Conservation (phyloP, 2,888 invertebrate genomes). For the Girardia tigrina region DNA sequence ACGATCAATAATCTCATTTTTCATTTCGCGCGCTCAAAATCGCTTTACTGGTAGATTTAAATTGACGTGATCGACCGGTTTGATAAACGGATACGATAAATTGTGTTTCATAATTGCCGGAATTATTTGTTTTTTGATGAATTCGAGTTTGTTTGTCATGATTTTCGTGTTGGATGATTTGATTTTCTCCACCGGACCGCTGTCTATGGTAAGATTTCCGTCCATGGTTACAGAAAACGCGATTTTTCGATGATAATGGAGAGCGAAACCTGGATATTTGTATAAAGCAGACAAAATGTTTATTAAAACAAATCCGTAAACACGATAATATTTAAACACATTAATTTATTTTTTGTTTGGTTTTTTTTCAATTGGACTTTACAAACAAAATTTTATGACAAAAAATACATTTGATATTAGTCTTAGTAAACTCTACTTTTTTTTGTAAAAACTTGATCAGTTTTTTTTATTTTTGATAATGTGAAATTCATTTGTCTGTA, state of each 20-base stretch:
- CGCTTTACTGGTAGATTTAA: neutral
- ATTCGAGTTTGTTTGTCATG: slow-evolving; percentile 25
- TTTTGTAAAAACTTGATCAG: too few species aligned
- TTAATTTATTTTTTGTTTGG: too few species aligned
- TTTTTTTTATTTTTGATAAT: too few species aligned
- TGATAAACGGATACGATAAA: neutral
- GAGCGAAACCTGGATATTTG: slow-evolving; percentile 23
- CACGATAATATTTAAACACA: too few species aligned
- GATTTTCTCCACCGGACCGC: neutral
- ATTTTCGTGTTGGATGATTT: neutral
- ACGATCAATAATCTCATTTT: neutral
- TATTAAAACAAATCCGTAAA: too few species aligned
- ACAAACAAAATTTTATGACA: too few species aligned
- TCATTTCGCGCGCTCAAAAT: neutral
- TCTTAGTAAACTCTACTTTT: too few species aligned
- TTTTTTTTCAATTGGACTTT: too few species aligned
- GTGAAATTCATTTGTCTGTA: too few species aligned
- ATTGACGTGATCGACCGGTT: neutral
- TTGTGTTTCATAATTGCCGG: neutral
- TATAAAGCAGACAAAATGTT: too few species aligned
- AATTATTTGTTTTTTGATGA: slow-evolving; percentile 12
- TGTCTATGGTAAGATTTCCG: neutral
- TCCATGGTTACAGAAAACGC: neutral
- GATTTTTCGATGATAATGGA: neutral
- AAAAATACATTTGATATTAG: too few species aligned